Conservation (phyloP, 2,888 invertebrate genomes). For the Cryptus armator region DNA sequence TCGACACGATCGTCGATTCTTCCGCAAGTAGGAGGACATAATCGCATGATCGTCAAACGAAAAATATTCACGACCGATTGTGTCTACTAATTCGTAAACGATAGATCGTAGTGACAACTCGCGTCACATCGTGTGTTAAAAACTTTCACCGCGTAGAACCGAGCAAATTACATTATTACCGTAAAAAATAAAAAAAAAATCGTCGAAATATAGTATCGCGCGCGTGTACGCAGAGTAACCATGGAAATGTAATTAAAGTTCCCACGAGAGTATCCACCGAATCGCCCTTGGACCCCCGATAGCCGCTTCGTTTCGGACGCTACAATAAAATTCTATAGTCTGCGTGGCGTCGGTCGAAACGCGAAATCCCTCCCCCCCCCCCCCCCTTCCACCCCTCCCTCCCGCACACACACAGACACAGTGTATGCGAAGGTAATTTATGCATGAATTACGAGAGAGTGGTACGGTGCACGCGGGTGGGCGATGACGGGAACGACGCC, state of each 20-base stretch:
- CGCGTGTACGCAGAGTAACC: conserved; percentile 42
- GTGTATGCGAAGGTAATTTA: conserved; percentile 55
- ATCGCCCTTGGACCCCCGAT: conserved; percentile 60
- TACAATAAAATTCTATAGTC: conserved; percentile 67
- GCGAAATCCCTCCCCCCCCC: conserved; percentile 32
- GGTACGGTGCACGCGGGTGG: conserved; percentile 32
- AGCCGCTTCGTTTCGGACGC: conserved; percentile 51
- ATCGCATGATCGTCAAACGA: neutral
- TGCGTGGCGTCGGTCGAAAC: conserved; percentile 28
- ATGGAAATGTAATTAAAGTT: conserved; percentile 67
- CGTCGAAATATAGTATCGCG: conserved; percentile 5
- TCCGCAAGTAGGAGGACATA: neutral
- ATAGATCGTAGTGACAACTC: conserved; percentile 3
- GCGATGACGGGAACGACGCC: conserved; percentile 57
- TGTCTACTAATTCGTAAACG: conserved; percentile 5
- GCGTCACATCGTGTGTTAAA: neutral
- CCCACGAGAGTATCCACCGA: conserved; percentile 58
- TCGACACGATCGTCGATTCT: neutral
- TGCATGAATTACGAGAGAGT: conserved; percentile 64
- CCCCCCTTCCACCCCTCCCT: no score
- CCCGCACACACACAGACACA: no score
- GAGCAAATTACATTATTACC: conserved; percentile 39
- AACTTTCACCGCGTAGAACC: conserved; percentile 18
- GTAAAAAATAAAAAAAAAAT: conserved; percentile 26
- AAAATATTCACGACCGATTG: neutral